These are phyloP conservation scores for Conops quadrifasciatus DNA, from an alignment of 2,888 invertebrate species.

Conservation along the genomic window DNA sequence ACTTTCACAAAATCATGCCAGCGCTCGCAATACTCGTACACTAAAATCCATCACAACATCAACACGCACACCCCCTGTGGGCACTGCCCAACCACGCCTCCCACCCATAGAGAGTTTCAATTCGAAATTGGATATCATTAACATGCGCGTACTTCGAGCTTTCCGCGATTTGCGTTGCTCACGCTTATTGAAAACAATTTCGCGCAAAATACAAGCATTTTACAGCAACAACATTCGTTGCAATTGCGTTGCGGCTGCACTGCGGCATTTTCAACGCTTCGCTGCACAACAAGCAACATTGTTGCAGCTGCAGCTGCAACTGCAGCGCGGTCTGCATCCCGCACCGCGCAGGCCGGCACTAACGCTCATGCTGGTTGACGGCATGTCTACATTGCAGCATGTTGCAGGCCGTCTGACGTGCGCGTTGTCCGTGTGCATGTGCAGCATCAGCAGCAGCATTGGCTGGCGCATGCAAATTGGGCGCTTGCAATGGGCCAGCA, in stretches of 20 bases:
- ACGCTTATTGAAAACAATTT: constrained; percentile 17
- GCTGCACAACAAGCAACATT: constrained; percentile 16
- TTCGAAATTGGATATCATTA: constrained; percentile 8
- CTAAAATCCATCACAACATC: not conserved
- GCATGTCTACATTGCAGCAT: constrained; percentile 5
- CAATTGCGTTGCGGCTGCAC: not conserved
- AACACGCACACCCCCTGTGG: not conserved
- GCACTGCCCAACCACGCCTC: not conserved
- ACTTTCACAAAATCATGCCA: constrained; percentile 1
- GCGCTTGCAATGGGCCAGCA: constrained; percentile 23
- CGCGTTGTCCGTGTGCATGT: constrained; percentile 19
- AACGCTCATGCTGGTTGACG: not conserved
- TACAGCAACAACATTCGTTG: not conserved
- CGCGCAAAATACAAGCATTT: constrained; percentile 3
- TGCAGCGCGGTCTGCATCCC: not conserved
- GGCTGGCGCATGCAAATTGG: constrained; percentile 25
- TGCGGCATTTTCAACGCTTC: constrained; percentile 26
- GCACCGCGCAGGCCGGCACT: not conserved
- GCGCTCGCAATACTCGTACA: not conserved
- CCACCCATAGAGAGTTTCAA: constrained; percentile 37
- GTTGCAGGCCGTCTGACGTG: constrained; percentile 33
- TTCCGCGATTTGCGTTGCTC: not conserved
- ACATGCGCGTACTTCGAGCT: not conserved
- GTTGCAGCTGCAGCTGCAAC: constrained; percentile 11
- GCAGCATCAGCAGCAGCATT: not conserved